These are phyloP conservation scores for Microchrysa polita DNA, from an alignment of 2,888 invertebrate genomes.

Conservation along the genomic window DNA sequence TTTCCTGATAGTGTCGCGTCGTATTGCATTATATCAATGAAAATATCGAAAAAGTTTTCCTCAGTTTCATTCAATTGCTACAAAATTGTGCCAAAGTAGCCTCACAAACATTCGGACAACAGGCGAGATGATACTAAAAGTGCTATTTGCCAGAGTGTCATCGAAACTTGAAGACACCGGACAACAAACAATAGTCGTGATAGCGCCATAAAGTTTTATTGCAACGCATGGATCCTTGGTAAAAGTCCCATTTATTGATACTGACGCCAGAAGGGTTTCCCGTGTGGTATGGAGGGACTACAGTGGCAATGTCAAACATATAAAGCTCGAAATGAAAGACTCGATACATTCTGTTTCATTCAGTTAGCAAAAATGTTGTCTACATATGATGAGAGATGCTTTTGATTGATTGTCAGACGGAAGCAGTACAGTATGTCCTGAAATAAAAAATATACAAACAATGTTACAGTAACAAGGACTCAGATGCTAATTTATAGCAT, in stretches of 20 bases:
- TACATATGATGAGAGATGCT: neutral
- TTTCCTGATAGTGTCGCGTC: no score
- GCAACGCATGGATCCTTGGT: constrained; percentile 23
- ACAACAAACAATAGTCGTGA: constrained; percentile 24
- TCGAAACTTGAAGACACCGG: constrained; percentile 1
- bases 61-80: no score
- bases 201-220: constrained; percentile 37
- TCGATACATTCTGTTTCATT: neutral
- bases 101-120: no score
- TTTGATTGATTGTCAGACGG: constrained; percentile 1
- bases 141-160: no score
- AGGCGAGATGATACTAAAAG: no score
- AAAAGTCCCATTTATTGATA: constrained; percentile 40
- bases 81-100: no score
- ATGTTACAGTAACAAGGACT: no score
- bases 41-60: no score
- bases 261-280: constrained; percentile 39
- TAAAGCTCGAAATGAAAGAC: no score
- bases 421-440: neutral
- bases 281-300: neutral
- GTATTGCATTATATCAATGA: no score
- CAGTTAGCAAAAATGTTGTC: neutral
- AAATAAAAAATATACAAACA: neutral
- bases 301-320: no score
- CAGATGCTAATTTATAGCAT: no score